Evolutionary conservation across 2,113 vertebrate genomes (phyloP).

Genomic region (Macroglossus sobrinus): DNA sequence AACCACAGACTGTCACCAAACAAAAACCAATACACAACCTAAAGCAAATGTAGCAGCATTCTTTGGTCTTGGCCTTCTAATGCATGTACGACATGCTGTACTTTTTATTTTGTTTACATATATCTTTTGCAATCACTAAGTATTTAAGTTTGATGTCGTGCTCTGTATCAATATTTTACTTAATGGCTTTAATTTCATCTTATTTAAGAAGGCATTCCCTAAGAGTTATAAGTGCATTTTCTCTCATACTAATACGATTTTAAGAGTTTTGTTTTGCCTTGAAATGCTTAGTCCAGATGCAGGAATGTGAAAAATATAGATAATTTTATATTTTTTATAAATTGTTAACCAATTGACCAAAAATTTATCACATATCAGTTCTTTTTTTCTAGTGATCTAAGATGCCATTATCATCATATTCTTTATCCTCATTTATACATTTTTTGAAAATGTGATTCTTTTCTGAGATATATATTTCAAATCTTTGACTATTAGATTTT

Average conservation of each 20-base stretch:
- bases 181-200: neutral
- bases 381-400: neutral
- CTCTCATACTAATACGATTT: neutral
- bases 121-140: neutral
- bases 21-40: neutral
- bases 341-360: neutral
- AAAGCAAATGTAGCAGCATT: neutral
- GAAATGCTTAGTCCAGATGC: neutral
- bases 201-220: neutral
- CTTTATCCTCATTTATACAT: neutral
- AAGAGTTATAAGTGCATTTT: neutral
- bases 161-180: neutral
- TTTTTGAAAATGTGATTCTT: neutral
- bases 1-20: neutral
- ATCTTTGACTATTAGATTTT: neutral
- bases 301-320: neutral
- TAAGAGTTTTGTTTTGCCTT: neutral
- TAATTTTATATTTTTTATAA: neutral
- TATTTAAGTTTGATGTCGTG: neutral
- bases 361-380: neutral
- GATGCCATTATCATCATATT: neutral
- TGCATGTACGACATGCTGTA: neutral
- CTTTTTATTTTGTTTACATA: neutral
- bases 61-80: neutral
- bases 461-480: neutral